Base-by-base conservation (phyloP, 2,797 vertebrate genomes). In the Betta splendens region DNA sequence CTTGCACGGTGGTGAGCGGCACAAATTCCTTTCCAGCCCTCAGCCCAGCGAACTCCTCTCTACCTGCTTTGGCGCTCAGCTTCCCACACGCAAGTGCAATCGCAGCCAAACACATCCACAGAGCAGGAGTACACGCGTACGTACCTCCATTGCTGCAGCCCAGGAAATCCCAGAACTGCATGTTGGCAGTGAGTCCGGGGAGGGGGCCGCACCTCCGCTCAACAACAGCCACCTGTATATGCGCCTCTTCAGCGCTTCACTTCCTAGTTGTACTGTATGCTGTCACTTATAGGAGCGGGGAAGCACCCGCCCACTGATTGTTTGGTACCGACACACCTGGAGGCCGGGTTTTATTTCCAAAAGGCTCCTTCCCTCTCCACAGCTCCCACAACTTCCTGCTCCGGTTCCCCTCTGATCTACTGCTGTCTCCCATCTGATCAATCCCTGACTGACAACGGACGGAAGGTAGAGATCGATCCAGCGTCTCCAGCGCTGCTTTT, bases 151-250 rank as follows among this genome's bases (percentile, higher is more conserved):
- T 81, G 66, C 88, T 81, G 86, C 92, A 93, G 81, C 91, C 86
- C 47, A 93, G 73, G 68, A 93, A 83, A 80, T 91, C 91, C 91
- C 90, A 92, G 73, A 93, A 93, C 86, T 93, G 92, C 92, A 93
- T 93, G 74, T 72, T 87, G 48, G 66, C 62, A 64, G 58, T 47
- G 52, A 38, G 73, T 56, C 61, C 43, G 23, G 72, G 75, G 68
- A 76, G 77, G 66, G n/a, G n/a, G 60, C 33, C 37, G 62, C 64
- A 55, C 76, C 80, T 74, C 80, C 5, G 57, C 59, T 52, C 29
- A 60, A 52, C 54, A 61, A 46, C 45, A 43, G 42, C 65, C 9
- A 16, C 47, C 38, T 9, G 65, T 72, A 3, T 57, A 28, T 23
- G 60, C 48, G 74, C 65, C 69, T 71, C 71, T 61, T 56, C 72